phyloP scores from a whole-genome alignment of 1,140 invertebrate species.

The Drosophila tani region DNA sequence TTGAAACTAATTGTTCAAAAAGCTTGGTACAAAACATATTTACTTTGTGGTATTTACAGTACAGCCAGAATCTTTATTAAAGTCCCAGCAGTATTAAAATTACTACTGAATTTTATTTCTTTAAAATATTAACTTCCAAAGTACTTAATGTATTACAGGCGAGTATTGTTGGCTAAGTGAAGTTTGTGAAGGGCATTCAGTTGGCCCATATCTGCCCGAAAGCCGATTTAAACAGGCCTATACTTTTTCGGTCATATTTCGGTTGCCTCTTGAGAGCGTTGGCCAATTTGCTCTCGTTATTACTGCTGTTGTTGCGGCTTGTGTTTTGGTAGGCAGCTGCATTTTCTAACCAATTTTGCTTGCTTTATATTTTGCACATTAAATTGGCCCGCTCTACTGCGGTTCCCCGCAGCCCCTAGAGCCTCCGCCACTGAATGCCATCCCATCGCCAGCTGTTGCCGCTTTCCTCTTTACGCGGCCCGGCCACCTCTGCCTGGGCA shows the following conservation, averaged over 20 bases:
- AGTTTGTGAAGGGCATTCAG: neutral
- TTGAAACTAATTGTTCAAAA: too few species aligned
- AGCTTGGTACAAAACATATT: too few species aligned
- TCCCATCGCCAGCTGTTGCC: slow-evolving; percentile 65
- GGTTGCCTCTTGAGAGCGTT: slow-evolving; percentile 12
- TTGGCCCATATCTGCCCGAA: neutral
- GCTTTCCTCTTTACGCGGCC: slow-evolving; percentile 6
- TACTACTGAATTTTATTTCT: too few species aligned
- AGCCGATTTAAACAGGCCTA: slow-evolving; percentile 1
- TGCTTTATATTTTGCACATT: slow-evolving; percentile 72
- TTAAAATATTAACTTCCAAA: neutral
- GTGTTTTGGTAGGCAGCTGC: slow-evolving; percentile 56
- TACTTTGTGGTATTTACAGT: too few species aligned
- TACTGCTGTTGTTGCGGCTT: slow-evolving; percentile 38
- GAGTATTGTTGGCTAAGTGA: neutral
- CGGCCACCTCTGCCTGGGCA: slow-evolving; percentile 28
- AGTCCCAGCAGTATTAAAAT: neutral
- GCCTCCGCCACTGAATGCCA: slow-evolving; percentile 11
- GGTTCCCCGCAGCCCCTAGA: slow-evolving; percentile 15
- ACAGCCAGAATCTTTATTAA: too few species aligned
- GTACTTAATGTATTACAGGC: neutral
- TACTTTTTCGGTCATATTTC: slow-evolving; percentile 14
- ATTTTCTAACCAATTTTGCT: slow-evolving; percentile 74
- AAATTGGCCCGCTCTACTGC: slow-evolving; percentile 60
- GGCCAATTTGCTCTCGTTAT: slow-evolving; percentile 47